Percentiles rank a stretch among this genome's conserved stretches.
These are phyloP conservation scores for Centroberyx gerrardi DNA, from an alignment of 2,797 vertebrate species.

Conservation along the genomic window DNA sequence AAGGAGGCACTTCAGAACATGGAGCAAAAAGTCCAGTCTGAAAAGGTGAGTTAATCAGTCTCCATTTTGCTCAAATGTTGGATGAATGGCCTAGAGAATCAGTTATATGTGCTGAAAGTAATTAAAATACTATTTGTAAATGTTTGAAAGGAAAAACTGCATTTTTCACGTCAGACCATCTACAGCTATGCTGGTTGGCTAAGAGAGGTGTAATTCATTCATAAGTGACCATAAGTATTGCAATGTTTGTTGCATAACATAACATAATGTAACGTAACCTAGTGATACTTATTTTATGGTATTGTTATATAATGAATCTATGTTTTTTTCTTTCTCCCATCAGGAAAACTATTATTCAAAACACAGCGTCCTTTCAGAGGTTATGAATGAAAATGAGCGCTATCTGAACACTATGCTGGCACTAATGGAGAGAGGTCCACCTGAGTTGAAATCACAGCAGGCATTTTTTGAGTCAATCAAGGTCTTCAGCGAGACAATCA, in stretches of 20 bases:
- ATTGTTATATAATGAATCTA: too few species aligned
- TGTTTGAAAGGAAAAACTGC: too few species aligned
- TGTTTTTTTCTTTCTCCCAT: neutral
- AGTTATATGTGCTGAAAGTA: too few species aligned
- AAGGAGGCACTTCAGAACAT: fast-evolving
- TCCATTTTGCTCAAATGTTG: neutral
- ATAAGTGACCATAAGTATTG: too few species aligned
- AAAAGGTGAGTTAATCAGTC: constrained; percentile 15
- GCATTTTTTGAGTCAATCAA: fast-evolving
- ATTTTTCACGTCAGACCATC: too few species aligned
- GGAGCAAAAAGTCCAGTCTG: fast-evolving
- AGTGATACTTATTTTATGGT: too few species aligned
- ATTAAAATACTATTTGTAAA: too few species aligned
- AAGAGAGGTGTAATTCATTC: too few species aligned
- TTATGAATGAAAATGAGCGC: fast-evolving
- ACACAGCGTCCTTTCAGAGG: fast-evolving
- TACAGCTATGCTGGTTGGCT: too few species aligned
- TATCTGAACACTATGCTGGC: fast-evolving
- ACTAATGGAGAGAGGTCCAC: fast-evolving
- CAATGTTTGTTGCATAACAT: too few species aligned
- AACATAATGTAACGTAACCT: too few species aligned
- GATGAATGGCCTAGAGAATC: too few species aligned
- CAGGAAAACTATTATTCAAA: fast-evolving
- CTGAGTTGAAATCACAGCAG: fast-evolving
- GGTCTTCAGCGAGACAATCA: fast-evolving